Evolutionary conservation across 1,140 invertebrate species (phyloP).

Genomic region (Galleria mellonella): DNA sequence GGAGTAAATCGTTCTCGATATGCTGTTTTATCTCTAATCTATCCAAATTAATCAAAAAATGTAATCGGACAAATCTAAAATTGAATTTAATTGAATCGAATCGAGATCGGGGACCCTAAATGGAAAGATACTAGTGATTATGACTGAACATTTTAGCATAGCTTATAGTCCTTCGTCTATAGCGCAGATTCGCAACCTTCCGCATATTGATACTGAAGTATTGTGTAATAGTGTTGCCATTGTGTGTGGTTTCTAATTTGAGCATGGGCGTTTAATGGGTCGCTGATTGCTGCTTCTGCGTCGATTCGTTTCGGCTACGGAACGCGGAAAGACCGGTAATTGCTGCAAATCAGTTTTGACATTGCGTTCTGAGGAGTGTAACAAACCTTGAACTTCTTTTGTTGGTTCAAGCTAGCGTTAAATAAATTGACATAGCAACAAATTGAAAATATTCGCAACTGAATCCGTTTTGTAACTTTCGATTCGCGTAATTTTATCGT

Average conservation of each 20-base stretch:
- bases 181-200: conserved; percentile 1
- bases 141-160: conserved; percentile 1
- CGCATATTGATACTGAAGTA: conserved; percentile 3
- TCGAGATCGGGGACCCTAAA: no score
- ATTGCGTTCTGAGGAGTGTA: conserved; percentile 19
- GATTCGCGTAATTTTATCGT: neutral
- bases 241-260: conserved; percentile 27
- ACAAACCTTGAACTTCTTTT: conserved; percentile 42
- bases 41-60: no score
- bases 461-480: neutral
- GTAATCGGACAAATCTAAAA: no score
- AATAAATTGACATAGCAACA: conserved; percentile 11
- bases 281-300: conserved; percentile 26
- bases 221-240: neutral
- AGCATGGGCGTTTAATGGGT: conserved; percentile 49
- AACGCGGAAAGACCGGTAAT: conserved; percentile 31
- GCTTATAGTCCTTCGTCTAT: neutral
- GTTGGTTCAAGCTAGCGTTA: conserved; percentile 18
- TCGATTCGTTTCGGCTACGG: conserved; percentile 29
- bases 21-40: no score
- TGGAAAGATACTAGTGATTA: neutral
- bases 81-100: no score
- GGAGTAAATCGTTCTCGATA: no score
- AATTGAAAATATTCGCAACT: conserved; percentile 2
- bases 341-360: conserved; percentile 18